Percentiles rank a stretch among this genome's conserved stretches.
phyloP scores from a whole-genome alignment of 2,113 vertebrate genomes.

The Hystrix cristata region DNA sequence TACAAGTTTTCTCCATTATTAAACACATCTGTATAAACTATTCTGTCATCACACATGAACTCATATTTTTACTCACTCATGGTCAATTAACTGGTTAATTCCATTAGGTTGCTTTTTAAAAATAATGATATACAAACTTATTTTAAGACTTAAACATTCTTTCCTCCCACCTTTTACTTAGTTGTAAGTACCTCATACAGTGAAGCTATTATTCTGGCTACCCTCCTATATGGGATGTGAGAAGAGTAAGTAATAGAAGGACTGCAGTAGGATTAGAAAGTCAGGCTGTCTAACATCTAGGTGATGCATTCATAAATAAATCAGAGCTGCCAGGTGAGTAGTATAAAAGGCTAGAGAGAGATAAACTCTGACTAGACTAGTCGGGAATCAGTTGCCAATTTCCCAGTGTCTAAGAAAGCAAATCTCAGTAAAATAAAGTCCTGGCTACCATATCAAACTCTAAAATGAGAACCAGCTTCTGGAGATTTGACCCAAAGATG shows the following conservation, averaged over 20 bases:
- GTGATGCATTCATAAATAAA: slow-evolving; percentile 6
- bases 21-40: not conserved
- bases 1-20: slow-evolving; percentile 6
- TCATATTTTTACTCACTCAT: not conserved
- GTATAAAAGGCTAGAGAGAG: not conserved
- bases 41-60: not conserved
- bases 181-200: not conserved
- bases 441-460: slow-evolving; percentile 38
- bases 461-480: slow-evolving; percentile 26
- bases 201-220: not conserved
- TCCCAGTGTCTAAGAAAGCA: not conserved
- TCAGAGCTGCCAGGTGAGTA: not conserved
- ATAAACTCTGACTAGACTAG: not conserved
- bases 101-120: not conserved
- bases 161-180: not conserved
- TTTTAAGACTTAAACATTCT: slow-evolving; percentile 22
- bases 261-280: not conserved
- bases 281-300: not conserved
- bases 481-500: not conserved
- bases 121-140: not conserved
- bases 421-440: slow-evolving; percentile 28
- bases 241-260: not conserved
- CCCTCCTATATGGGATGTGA: not conserved
- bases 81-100: slow-evolving; percentile 18
- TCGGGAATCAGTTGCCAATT: not conserved